Evolutionary conservation across 1,140 invertebrate genomes (phyloP), one percentile per base, ranked within the genome.

Genomic region (Drosophila saltans): DNA sequence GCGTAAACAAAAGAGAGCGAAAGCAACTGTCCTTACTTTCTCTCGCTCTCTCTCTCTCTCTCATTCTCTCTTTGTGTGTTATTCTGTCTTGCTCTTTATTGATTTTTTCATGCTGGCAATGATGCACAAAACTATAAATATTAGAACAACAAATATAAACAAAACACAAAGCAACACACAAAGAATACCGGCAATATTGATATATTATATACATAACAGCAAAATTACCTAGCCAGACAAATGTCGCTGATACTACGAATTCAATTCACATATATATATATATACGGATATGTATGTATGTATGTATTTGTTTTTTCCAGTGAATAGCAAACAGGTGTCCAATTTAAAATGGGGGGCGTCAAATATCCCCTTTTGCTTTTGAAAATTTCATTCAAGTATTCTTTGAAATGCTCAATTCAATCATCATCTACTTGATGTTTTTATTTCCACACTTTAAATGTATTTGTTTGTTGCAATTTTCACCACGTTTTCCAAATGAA

Each of bases 91-190:
- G 59, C 66, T 66, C 52, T 57, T 40, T 88, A 88, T 88, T 80
- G 84, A 88, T 89, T 88, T 89, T 83, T 82, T 86, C 33, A 45
- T 64, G 80, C 66, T 80, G 84, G 80, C 73, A 83, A 80, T 48
- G 63, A 64, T 67, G 45, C 55, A 41, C 60, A n/a, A 43, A 21
- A n/a, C 52, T 45, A 66, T n/a, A 57, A 72, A 62, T 66, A 33
- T 45, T 43, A 41, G 21, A 41, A 52, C 45, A 52, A 52, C 45
- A 59, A 76, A 66, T 68, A 72, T 67, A 78, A 81, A 85, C 62
- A 77, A 74, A 66, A 58, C 8, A 48, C 41, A 41, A 11, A 24
- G 45, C 45, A 48, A 26, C 28, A 52, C 28, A 52, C 36, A 26
- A 30, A 26, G n/a, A 24, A 39, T 41, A 2, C 61, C n/a, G 30